phyloP scores from a whole-genome alignment of 2,113 vertebrate species.

The Rhegmatorhina hoffmannsi region DNA sequence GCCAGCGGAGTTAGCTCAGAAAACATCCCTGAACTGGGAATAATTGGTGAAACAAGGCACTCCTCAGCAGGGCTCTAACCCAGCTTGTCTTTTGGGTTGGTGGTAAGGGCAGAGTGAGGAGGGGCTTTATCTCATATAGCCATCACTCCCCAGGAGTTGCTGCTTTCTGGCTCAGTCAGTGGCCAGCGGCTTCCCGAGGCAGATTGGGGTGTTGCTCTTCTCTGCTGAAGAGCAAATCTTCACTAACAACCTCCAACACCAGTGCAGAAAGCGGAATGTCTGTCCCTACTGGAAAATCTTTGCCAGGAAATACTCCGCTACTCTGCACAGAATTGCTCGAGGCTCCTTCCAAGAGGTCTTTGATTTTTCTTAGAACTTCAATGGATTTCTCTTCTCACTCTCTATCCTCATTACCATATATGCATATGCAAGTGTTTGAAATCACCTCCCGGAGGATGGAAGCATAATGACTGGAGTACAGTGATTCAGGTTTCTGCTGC shows the following conservation, averaged over 20 bases:
- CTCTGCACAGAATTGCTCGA: constrained; percentile 22
- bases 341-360: constrained; percentile 61
- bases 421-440: constrained; percentile 67
- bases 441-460: constrained; percentile 63
- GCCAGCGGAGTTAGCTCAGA: neutral
- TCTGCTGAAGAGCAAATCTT: neutral
- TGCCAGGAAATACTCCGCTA: constrained; percentile 40
- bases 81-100: neutral
- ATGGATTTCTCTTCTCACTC: constrained; percentile 58
- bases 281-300: constrained; percentile 39
- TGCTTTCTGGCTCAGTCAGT: neutral
- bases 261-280: neutral
- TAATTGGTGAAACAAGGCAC: neutral
- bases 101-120: neutral
- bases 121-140: neutral
- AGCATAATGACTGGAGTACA: constrained; percentile 55
- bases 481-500: constrained; percentile 66
- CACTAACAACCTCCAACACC: neutral
- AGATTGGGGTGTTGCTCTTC: neutral
- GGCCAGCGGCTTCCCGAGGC: neutral
- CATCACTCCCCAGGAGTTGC: neutral
- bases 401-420: constrained; percentile 50
- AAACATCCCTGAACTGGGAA: neutral
- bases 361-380: constrained; percentile 68
- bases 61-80: neutral